Percentiles rank a stretch among this genome's conserved stretches.
These are phyloP conservation scores for Microctenopoma stevenorrisi DNA, from an alignment of 2,797 vertebrate species.

Conservation along the genomic window DNA sequence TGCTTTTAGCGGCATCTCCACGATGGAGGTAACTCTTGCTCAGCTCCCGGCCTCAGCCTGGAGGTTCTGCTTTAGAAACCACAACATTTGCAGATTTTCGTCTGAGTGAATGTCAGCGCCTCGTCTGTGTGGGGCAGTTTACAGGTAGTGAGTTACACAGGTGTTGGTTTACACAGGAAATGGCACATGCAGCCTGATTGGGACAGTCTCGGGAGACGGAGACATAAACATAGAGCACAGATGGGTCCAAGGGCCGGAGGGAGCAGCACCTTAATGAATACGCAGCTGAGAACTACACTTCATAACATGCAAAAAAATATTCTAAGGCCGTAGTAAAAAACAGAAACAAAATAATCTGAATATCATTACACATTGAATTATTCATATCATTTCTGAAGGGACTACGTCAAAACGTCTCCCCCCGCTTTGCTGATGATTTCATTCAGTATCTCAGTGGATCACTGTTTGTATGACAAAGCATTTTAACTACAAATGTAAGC, in stretches of 20 bases:
- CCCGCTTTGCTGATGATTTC: slow-evolving; percentile 76
- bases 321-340: slow-evolving; percentile 75
- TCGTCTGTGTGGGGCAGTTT: slow-evolving; percentile 77
- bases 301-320: slow-evolving; percentile 84
- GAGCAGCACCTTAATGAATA: slow-evolving; percentile 86
- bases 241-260: slow-evolving; percentile 84
- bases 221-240: slow-evolving; percentile 84
- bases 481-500: slow-evolving; percentile 82
- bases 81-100: slow-evolving; percentile 79
- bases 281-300: slow-evolving; percentile 85
- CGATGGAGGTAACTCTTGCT: slow-evolving; percentile 58
- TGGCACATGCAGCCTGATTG: slow-evolving; percentile 84
- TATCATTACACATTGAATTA: slow-evolving; percentile 81
- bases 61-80: slow-evolving; percentile 75
- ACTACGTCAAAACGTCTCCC: slow-evolving; percentile 72
- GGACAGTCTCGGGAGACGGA: slow-evolving; percentile 74
- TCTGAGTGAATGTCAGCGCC: slow-evolving; percentile 73
- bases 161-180: slow-evolving; percentile 85
- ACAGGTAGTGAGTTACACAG: slow-evolving; percentile 85
- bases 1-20: slow-evolving; percentile 66
- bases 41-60: slow-evolving; percentile 60
- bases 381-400: slow-evolving; percentile 79
- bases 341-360: slow-evolving; percentile 79
- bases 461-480: slow-evolving; percentile 76
- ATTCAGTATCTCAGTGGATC: slow-evolving; percentile 75